Evolutionary conservation across 1,140 invertebrate genomes (phyloP).

Genomic region (Bombus superbus): DNA sequence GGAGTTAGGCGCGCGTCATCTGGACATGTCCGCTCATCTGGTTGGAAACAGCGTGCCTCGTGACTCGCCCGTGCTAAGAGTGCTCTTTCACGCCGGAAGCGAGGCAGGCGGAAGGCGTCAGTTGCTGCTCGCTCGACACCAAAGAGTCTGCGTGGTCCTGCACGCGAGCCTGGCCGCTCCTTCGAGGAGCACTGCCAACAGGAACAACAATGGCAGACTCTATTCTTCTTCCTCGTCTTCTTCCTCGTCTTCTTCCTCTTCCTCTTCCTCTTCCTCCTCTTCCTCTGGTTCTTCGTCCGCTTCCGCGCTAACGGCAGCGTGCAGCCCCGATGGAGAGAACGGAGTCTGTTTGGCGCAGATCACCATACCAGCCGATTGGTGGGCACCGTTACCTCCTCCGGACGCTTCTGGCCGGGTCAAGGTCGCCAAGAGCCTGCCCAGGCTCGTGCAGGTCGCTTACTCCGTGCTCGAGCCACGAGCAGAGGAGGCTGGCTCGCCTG

Average conservation of each 20-base stretch:
- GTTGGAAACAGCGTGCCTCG: constrained; percentile 91
- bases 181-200: constrained; percentile 39
- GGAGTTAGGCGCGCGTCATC: constrained; percentile 87
- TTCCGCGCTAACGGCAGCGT: constrained; percentile 88
- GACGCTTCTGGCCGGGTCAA: constrained; percentile 83
- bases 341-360: constrained; percentile 94
- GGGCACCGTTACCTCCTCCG: constrained; percentile 88
- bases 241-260: constrained; percentile 35
- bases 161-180: constrained; percentile 85
- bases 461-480: constrained; percentile 91
- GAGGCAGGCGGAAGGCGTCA: constrained; percentile 87
- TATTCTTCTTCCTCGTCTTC: constrained; percentile 55
- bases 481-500: constrained; percentile 80
- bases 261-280: constrained; percentile 33
- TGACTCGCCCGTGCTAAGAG: constrained; percentile 93
- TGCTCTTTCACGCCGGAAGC: constrained; percentile 94
- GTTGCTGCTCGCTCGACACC: constrained; percentile 82
- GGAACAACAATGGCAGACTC: constrained; percentile 37
- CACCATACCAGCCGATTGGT: constrained; percentile 93
- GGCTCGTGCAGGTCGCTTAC: constrained; percentile 90
- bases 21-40: constrained; percentile 95
- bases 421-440: constrained; percentile 86
- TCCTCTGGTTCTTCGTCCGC: constrained; percentile 27
- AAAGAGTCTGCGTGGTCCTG: constrained; percentile 89
- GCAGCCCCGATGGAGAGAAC: constrained; percentile 94